Evolutionary conservation across 2,888 invertebrate species (phyloP).

Genomic region (Sphinx pinastri): DNA sequence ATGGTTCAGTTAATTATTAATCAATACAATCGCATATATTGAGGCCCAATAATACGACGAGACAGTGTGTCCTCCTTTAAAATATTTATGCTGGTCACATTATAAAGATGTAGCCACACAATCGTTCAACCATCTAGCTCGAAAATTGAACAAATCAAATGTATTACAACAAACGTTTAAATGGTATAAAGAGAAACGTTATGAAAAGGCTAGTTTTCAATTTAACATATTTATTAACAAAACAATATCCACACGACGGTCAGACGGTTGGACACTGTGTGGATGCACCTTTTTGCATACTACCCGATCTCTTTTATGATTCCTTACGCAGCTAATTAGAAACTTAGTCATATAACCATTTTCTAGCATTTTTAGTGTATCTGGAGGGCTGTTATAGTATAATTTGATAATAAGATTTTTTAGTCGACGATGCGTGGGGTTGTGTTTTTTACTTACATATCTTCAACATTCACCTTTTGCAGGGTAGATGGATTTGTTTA

Average conservation of each 20-base stretch:
- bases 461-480: slow-evolving; percentile 16
- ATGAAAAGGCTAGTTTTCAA: too few species aligned
- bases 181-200: too few species aligned
- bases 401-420: slow-evolving; percentile 19
- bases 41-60: not conserved
- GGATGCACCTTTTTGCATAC: not conserved
- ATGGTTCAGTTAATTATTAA: too few species aligned
- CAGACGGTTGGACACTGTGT: not conserved
- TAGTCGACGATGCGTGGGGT: slow-evolving; percentile 14
- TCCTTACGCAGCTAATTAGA: slow-evolving; percentile 7
- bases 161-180: too few species aligned
- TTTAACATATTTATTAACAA: too few species aligned
- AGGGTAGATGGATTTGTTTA: slow-evolving; percentile 28
- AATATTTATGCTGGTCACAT: not conserved
- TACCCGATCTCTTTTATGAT: slow-evolving; percentile 18
- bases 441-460: slow-evolving; percentile 21
- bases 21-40: not conserved
- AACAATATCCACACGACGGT: not conserved
- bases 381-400: slow-evolving; percentile 7
- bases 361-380: slow-evolving; percentile 21
- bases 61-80: not conserved
- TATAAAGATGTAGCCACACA: not conserved
- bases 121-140: not conserved
- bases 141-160: not conserved
- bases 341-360: slow-evolving; percentile 12